phyloP scores from a whole-genome alignment of 2,797 vertebrate genomes.

The Cuniculus paca region DNA sequence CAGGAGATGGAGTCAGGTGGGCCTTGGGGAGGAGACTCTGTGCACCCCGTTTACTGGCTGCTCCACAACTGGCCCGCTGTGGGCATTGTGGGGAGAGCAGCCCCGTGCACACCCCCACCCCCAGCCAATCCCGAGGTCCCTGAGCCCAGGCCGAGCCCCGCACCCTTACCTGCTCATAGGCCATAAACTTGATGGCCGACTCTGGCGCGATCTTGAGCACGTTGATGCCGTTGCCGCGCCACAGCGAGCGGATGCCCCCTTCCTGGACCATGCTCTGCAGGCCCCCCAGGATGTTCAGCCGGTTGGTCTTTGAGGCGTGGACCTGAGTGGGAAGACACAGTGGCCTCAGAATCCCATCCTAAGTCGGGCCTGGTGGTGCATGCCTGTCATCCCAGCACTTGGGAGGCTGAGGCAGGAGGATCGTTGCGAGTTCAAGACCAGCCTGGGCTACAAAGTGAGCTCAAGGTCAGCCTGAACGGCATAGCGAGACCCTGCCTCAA shows the following conservation, averaged over 20 bases:
- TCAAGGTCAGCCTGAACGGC: too few relatives aligned
- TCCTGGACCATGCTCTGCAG: slow-evolving; percentile 90
- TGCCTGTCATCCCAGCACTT: too few relatives aligned
- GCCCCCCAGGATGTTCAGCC: slow-evolving; percentile 89
- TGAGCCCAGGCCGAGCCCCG: background rate
- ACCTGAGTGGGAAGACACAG: slow-evolving; percentile 77
- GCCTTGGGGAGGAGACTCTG: background rate
- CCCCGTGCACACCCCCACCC: background rate
- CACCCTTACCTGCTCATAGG: slow-evolving; percentile 92
- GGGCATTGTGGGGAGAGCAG: background rate
- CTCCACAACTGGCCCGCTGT: background rate
- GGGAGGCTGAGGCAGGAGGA: too few relatives aligned
- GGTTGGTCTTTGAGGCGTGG: slow-evolving; percentile 85
- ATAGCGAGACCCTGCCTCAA: too few relatives aligned
- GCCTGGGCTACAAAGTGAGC: too few relatives aligned
- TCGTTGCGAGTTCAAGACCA: too few relatives aligned
- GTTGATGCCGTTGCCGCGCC: slow-evolving; percentile 94
- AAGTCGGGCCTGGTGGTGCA: too few relatives aligned
- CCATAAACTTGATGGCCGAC: slow-evolving; percentile 94
- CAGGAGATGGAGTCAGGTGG: background rate
- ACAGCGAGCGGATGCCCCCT: slow-evolving; percentile 90
- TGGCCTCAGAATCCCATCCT: background rate
- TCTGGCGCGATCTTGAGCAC: slow-evolving; percentile 94
- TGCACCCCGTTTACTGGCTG: background rate
- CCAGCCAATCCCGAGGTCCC: background rate